phyloP scores from a whole-genome alignment of 2,797 vertebrate genomes.

The Poliocrania exsul region DNA sequence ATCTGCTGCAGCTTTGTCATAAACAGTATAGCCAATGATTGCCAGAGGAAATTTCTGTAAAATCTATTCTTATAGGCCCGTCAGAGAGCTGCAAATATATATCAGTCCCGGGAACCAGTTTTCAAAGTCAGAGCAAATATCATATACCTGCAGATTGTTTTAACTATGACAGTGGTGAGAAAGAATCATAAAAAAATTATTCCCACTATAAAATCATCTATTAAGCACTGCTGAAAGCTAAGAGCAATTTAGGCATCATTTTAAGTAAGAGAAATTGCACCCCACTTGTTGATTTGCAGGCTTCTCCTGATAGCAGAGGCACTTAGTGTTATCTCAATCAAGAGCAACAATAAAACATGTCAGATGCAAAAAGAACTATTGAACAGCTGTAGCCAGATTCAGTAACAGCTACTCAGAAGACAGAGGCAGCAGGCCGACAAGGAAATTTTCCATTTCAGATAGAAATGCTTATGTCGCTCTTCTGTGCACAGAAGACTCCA shows the following conservation, averaged over 20 bases:
- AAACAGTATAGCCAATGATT: neutral
- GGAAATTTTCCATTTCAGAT: neutral
- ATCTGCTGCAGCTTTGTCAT: neutral
- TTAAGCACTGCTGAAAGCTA: conserved; percentile 44
- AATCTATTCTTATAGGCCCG: neutral
- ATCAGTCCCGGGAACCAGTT: neutral
- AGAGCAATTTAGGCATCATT: conserved; percentile 41
- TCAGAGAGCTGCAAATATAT: neutral
- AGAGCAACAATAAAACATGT: conserved; percentile 17
- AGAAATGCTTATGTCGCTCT: neutral
- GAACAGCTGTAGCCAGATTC: neutral
- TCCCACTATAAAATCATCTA: conserved; percentile 13
- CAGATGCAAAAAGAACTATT: neutral
- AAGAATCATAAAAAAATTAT: neutral
- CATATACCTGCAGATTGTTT: neutral
- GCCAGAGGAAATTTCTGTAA: neutral
- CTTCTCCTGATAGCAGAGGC: neutral
- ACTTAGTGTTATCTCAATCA: conserved; percentile 23
- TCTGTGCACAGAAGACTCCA: neutral
- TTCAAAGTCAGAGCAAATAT: conserved; percentile 9
- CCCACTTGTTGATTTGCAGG: conserved; percentile 31
- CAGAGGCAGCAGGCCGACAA: neutral
- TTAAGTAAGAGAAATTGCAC: conserved; percentile 40
- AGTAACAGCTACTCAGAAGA: neutral
- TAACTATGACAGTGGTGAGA: neutral